Evolutionary conservation across 2,113 vertebrate genomes (phyloP).

Genomic region (Chamaetylas fuelleborni): DNA sequence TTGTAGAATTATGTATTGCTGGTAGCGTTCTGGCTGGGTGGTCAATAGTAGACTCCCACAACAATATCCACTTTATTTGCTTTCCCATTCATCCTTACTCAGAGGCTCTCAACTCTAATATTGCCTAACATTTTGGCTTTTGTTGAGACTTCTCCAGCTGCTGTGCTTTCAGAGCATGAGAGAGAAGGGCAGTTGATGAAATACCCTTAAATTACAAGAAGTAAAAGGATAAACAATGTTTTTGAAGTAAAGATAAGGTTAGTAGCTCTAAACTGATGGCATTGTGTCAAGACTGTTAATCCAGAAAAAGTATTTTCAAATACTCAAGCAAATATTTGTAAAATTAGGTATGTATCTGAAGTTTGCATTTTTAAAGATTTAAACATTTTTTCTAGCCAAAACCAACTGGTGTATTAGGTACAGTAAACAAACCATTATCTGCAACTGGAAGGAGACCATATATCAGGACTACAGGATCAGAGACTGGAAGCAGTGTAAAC

Average conservation of each 20-base stretch:
- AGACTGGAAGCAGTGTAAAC: slow-evolving; percentile 86
- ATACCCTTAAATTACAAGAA: background rate
- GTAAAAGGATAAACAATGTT: background rate
- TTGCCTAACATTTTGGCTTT: background rate
- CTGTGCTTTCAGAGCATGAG: background rate
- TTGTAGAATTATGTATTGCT: background rate
- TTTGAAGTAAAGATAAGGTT: background rate
- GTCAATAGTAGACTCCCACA: background rate
- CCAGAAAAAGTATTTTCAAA: background rate
- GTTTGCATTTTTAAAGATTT: background rate
- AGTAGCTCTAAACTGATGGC: background rate
- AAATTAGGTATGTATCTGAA: background rate
- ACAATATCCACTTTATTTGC: background rate
- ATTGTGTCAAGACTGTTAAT: background rate
- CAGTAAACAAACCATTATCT: slow-evolving; percentile 94
- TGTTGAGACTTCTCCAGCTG: background rate
- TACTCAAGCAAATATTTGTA: background rate
- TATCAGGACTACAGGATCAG: slow-evolving; percentile 81
- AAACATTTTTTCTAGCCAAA: slow-evolving; percentile 81
- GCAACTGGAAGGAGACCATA: slow-evolving; percentile 90
- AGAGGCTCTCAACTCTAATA: background rate
- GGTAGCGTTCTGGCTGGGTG: background rate
- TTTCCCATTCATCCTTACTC: background rate
- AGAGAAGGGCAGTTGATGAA: background rate
- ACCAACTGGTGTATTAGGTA: slow-evolving; percentile 86